Evolutionary conservation across 2,113 vertebrate genomes (phyloP).

Genomic region (Clarias gariepinus): DNA sequence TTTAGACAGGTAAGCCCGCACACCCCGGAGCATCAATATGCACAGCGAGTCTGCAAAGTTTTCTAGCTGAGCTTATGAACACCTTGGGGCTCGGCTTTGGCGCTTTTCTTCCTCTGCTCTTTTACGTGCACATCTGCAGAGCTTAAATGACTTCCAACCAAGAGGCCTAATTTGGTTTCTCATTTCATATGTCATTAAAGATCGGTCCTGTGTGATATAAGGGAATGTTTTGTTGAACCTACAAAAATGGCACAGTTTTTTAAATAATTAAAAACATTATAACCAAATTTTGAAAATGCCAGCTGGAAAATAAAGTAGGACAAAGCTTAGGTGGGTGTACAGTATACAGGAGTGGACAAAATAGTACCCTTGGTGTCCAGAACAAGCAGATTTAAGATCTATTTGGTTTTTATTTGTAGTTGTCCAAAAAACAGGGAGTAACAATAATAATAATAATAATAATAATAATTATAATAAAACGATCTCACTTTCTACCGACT

Average conservation of each 20-base stretch:
- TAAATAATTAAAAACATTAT: not conserved
- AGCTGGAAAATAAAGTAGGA: not conserved
- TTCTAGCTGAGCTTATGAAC: constrained; percentile 55
- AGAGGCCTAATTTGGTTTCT: constrained; percentile 41
- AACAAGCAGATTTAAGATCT: not conserved
- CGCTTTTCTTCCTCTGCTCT: constrained; percentile 32
- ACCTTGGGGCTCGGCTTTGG: constrained; percentile 53
- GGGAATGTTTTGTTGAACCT: not conserved
- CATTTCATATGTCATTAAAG: constrained; percentile 43
- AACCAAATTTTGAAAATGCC: not conserved
- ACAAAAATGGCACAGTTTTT: not conserved
- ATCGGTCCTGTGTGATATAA: constrained; percentile 24
- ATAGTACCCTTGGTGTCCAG: not conserved
- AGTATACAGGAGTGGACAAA: not conserved
- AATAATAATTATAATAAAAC: not conserved
- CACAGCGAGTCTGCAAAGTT: constrained; percentile 57
- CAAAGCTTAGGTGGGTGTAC: not conserved
- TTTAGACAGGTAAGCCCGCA: constrained; percentile 86
- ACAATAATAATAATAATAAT: too few species aligned
- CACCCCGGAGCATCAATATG: constrained; percentile 75
- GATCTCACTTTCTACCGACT: not conserved
- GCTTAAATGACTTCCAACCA: constrained; percentile 50
- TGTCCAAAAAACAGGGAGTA: not conserved
- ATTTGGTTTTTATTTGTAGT: not conserved
- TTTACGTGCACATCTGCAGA: constrained; percentile 52